Base-by-base conservation (phyloP, 2,888 invertebrate species). In the Meliscaeva auricollis region DNA sequence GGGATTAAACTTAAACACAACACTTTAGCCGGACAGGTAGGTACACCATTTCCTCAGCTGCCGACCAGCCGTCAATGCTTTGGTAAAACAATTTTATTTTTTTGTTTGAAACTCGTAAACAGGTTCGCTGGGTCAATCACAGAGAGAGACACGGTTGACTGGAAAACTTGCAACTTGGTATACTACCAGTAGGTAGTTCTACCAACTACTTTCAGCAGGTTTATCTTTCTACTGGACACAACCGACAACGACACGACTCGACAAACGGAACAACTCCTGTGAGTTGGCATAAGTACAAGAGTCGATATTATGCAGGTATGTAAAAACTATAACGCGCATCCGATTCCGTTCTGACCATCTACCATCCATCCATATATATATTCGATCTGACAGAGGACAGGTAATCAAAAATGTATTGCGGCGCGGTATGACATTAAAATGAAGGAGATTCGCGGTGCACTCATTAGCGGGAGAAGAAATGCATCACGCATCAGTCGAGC, bases 1-100 rank as follows among this genome's bases (percentile, higher is more conserved):
- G 69, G 69, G 75, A 80, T 80, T 80, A 75, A 75, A 75, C 69
- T 75, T 80, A 75, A 80, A 69, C 80, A 75, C 75, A 75, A 75
- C 75, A 80, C 80, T 80, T 80, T 80, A 74, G 69, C 44, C 9
- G 74, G 74, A 41, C 68, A 60, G 68, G 66, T 62, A 80, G 38
- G 38, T 38, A 38, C 30, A 52, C 17, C 60, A 68, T 73, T 73
- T 78, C 66, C 50, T 60, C 46, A 64, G 64, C 64, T 64, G 44
- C 54, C 15, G 22, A 30, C n/a, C 13, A 46, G 30, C 35, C 54
- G 30, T 54, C 54, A 64, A 50, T 38, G 15, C 8, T 22, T 22
- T 3, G 15, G 52, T 17, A 15, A n/a, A 62, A 30, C 44, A 30
- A 41, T 32, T 35, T n/a, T 60, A 4, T 9, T 38, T 8, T 11